Base-by-base conservation (phyloP, 2,888 invertebrate species). In the Andrena hattorfiana region DNA sequence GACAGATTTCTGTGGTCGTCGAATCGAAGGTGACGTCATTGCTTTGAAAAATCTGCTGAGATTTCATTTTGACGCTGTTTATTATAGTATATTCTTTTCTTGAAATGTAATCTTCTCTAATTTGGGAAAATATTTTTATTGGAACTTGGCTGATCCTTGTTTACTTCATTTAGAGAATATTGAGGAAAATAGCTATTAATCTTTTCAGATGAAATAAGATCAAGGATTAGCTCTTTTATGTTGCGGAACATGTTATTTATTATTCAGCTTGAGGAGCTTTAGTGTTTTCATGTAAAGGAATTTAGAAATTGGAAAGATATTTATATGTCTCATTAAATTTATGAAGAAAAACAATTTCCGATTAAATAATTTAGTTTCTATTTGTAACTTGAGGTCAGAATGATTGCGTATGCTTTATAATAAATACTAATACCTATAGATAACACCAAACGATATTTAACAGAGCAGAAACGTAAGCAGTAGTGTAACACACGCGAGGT, bases 1-100 rank as follows among this genome's bases (percentile, higher is more conserved):
- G n/a, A 60, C 78, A 71, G 83, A 84, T 84, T 82, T 68, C 7
- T 26, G 8, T 54, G 66, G 49, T n/a, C 49, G 23, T 54, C 26
- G 23, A 66, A 66, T 66, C 54, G 56, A 30, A 13, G 13, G n/a
- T 20, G 30, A 35, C 32, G 10, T n/a, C 13, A 23, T 30, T n/a
- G 20, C 20, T 30, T n/a, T 42, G 13, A 42, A 42, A 42, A 42
- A n/a, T 16, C 59, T 16, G 49, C 66, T 7, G n/a, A 59, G 74
- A 35, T 62, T 74, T 60, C 1, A 64, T 28, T 26, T 7, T n/a
- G 56, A 69, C 42, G 42, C 13, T 13, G 42, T 42, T 13, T 13
- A 42, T 42, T 42, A 42, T 1, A 4, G 42, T 42, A 13, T 42
- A 48, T 35, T 28, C 28, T 28, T 28, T 66, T 28, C n/a, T 23